phyloP scores from a whole-genome alignment of 2,888 invertebrate genomes.

The Mycalesis mineus region DNA sequence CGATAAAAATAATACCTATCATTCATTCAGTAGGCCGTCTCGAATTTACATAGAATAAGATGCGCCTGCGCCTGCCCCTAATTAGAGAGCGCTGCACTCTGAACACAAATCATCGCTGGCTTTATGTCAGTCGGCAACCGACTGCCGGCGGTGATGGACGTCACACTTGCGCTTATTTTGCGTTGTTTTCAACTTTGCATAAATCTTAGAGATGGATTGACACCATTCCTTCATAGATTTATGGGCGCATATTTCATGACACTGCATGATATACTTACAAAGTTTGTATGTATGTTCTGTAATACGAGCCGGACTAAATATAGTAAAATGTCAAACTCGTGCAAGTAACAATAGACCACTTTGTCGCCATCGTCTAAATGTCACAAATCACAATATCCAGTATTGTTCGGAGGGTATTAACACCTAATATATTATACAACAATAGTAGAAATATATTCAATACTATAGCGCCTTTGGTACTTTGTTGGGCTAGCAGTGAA shows the following conservation, averaged over 20 bases:
- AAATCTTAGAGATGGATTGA: conserved; percentile 27
- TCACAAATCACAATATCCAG: conserved; percentile 12
- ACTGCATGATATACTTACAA: neutral
- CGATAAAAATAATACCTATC: conserved; percentile 35
- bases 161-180: conserved; percentile 20
- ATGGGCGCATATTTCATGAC: conserved; percentile 5
- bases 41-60: conserved; percentile 66
- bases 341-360: conserved; percentile 24
- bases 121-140: conserved; percentile 42
- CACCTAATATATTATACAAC: neutral
- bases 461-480: too few relatives aligned
- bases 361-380: conserved; percentile 20
- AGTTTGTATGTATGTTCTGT: neutral
- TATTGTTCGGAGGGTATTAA: neutral
- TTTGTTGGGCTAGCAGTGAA: too few relatives aligned
- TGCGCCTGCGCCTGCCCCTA: conserved; percentile 57
- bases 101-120: conserved; percentile 58
- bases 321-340: conserved; percentile 30
- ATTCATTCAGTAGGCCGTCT: conserved; percentile 37
- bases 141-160: conserved; percentile 33
- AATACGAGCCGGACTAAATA: conserved; percentile 7
- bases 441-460: too few relatives aligned
- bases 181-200: conserved; percentile 26
- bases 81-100: conserved; percentile 54
- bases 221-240: conserved; percentile 21